Base-by-base conservation (phyloP, 2,113 vertebrate genomes). In the Tenrec ecaudatus region DNA sequence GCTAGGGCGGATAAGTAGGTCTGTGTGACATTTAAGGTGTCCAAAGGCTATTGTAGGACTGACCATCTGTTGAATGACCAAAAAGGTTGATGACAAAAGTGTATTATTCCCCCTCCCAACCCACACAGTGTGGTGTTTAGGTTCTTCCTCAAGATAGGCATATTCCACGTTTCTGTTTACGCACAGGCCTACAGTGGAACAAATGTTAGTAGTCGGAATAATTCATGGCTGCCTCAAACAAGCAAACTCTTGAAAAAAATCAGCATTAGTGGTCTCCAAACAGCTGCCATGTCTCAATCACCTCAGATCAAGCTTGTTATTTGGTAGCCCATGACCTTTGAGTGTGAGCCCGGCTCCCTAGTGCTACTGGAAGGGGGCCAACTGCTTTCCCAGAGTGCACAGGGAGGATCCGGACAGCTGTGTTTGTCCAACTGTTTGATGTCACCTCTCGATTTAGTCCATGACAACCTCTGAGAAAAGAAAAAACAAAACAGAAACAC, bases 361-460 rank as follows among this genome's bases (percentile, higher is more conserved):
- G 29, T 80, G 73, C 87, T 73, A 22, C 94, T 88, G 90, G 92
- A 95, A 33, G 53, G 68, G 57, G 66, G 77, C 82, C 88, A 92
- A 57, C 76, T 85, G 27, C 94, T 83, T 57, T 94, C 87, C 94
- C 97, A 96, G n/a, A 16, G 40, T 78, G 80, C 92, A n/a, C 25
- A 81, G 27, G 40, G 33, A 31, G 4, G 79, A 90, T 84, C 76
- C 27, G 11, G 76, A 95, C 96, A 96, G 73, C 92, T 96, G 95
- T 79, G 85, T 86, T 73, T 92, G 86, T 92, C 80, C 23, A 91
- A 95, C 82, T 80, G 89, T 89, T 97, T 98, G 97, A 98, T 96
- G 95, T 98, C 97, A 98, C 79, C n/a, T 94, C 94, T 95, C 89
- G 92, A 95, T 95, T 96, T 97, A 98, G 96, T 95, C 94, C 95